Evolutionary conservation across 2,888 invertebrate species (phyloP).

Genomic region (Taenaris catops): DNA sequence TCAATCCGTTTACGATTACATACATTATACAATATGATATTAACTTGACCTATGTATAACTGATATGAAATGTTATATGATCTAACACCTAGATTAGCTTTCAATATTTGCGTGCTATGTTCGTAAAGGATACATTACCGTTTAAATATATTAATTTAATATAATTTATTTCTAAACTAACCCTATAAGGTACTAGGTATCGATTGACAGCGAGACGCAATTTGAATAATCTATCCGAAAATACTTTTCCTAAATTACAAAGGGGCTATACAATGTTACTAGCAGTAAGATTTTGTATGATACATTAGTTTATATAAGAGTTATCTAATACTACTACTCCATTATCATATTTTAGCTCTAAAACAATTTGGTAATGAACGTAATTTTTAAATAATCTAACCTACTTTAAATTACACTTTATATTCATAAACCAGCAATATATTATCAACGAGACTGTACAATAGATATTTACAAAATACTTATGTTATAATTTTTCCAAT

Average conservation of each 20-base stretch:
- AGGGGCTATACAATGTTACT: constrained; percentile 40
- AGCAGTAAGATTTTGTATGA: constrained; percentile 19
- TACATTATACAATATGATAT: too few species aligned
- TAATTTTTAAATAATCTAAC: constrained; percentile 26
- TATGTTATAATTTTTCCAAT: constrained; percentile 30
- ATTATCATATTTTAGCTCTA: constrained; percentile 22
- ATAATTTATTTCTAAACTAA: constrained; percentile 13
- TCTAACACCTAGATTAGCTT: too few species aligned
- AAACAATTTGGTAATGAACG: constrained; percentile 11
- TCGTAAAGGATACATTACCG: constrained; percentile 42
- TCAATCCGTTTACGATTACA: too few species aligned
- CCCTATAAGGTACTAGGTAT: constrained; percentile 18
- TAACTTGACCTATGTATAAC: constrained; percentile 4
- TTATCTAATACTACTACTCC: constrained; percentile 22
- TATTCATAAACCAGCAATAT: constrained; percentile 47
- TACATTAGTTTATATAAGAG: constrained; percentile 21
- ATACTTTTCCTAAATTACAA: constrained; percentile 53
- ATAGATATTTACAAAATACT: constrained; percentile 52
- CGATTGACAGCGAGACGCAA: constrained; percentile 34
- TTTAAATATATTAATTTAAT: constrained; percentile 23
- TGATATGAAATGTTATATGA: constrained; percentile 1
- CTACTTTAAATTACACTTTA: constrained; percentile 39
- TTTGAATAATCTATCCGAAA: constrained; percentile 64
- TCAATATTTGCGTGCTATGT: too few species aligned
- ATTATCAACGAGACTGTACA: constrained; percentile 57